Percentiles rank a stretch among this genome's conserved stretches.
Conservation (phyloP, 1,140 invertebrate genomes). For the Apis mellifera region DNA sequence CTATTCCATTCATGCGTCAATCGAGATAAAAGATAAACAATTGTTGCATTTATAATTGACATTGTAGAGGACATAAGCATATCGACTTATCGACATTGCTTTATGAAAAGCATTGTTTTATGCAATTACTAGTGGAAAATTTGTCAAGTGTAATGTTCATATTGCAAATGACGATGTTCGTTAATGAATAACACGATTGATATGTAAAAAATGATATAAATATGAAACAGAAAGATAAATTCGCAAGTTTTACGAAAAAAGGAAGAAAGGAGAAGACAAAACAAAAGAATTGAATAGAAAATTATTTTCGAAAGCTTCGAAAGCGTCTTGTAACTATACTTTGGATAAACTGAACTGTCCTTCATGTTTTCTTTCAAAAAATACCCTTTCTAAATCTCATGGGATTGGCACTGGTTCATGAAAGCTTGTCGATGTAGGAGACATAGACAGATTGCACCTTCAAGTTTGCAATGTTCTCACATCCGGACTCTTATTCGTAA, state of each 20-base stretch:
- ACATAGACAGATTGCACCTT: constrained; percentile 61
- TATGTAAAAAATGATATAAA: background rate
- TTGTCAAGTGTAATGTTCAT: background rate
- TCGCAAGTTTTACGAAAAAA: background rate
- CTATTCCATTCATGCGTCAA: background rate
- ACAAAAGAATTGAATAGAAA: background rate
- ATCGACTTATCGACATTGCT: background rate
- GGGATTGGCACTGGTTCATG: constrained; percentile 49
- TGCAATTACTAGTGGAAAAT: background rate
- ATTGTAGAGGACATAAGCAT: background rate
- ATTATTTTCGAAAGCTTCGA: background rate
- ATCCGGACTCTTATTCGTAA: constrained; percentile 54
- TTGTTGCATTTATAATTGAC: background rate
- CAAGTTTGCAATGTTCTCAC: constrained; percentile 47
- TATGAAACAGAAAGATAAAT: too few relatives aligned
- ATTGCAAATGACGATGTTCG: background rate
- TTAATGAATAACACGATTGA: background rate
- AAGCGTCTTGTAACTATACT: constrained; percentile 15
- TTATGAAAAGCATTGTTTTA: background rate
- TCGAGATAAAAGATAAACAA: constrained; percentile 6
- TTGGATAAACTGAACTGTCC: constrained; percentile 31
- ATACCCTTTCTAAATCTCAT: constrained; percentile 55
- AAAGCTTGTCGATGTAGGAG: constrained; percentile 58
- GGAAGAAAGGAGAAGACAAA: background rate
- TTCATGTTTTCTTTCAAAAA: constrained; percentile 37